Evolutionary conservation across 2,113 vertebrate species (phyloP).

Genomic region (Lonchura striata): DNA sequence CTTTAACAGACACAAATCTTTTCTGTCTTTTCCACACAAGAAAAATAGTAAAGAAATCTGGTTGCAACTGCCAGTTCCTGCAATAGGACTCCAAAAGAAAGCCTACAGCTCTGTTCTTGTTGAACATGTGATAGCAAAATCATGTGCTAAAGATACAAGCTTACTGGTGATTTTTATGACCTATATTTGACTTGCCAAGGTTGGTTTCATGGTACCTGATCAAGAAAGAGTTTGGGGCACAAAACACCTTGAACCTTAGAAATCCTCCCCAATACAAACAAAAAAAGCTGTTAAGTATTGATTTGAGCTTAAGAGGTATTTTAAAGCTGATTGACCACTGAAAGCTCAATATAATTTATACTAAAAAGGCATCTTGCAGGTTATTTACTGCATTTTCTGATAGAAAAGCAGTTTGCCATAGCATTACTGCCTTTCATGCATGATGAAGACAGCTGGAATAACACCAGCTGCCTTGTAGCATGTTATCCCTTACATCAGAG

Average conservation of each 20-base stretch:
- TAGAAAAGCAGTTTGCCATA: background rate
- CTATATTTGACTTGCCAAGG: background rate
- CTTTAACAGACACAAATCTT: background rate
- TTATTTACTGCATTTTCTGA: background rate
- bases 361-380: background rate
- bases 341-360: background rate
- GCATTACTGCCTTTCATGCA: background rate
- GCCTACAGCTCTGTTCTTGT: background rate
- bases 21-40: background rate
- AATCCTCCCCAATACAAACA: background rate
- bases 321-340: background rate
- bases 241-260: background rate
- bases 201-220: background rate
- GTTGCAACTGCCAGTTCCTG: background rate
- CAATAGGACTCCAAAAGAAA: background rate
- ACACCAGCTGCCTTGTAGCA: background rate
- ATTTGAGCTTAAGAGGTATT: background rate
- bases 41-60: background rate
- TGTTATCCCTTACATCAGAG: background rate
- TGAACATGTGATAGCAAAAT: background rate
- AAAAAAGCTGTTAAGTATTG: background rate
- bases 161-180: background rate
- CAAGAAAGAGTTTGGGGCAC: background rate
- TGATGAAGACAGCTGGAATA: background rate
- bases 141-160: background rate